phyloP scores from a whole-genome alignment of 2,113 vertebrate genomes.

The Semnornis frantzii region DNA sequence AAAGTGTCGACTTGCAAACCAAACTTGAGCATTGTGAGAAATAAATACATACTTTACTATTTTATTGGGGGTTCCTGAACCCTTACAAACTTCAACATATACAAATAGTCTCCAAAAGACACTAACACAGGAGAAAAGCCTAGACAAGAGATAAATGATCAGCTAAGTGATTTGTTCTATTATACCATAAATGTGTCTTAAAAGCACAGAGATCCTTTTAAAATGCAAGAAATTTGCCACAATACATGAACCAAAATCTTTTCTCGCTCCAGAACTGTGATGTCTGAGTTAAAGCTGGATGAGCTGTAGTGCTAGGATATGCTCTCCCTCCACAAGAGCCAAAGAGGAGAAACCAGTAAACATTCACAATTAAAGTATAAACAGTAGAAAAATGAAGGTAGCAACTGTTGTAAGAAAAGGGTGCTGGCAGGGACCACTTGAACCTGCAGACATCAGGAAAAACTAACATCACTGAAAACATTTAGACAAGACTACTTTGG shows the following conservation, averaged over 20 bases:
- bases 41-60: conserved; percentile 80
- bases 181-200: conserved; percentile 15
- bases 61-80: conserved; percentile 72
- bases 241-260: neutral
- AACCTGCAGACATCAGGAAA: conserved; percentile 10
- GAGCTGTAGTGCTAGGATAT: conserved; percentile 34
- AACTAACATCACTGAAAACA: neutral
- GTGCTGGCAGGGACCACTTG: conserved; percentile 1
- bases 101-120: conserved; percentile 74
- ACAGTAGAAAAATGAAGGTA: conserved; percentile 61
- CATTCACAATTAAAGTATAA: conserved; percentile 54
- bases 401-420: conserved; percentile 2
- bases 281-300: conserved; percentile 43
- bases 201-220: conserved; percentile 27
- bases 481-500: neutral
- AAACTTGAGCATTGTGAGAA: conserved; percentile 58
- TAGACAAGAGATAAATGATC: conserved; percentile 48
- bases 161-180: conserved; percentile 53
- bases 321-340: conserved; percentile 20
- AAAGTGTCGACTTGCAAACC: conserved; percentile 53
- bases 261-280: neutral
- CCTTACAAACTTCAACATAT: conserved; percentile 77
- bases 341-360: conserved; percentile 9
- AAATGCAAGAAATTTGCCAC: conserved; percentile 36
- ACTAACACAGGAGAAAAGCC: conserved; percentile 52